Evolutionary conservation across 1,140 invertebrate genomes (phyloP), one percentile per base, ranked within the genome.

Genomic region (Idris sp.): DNA sequence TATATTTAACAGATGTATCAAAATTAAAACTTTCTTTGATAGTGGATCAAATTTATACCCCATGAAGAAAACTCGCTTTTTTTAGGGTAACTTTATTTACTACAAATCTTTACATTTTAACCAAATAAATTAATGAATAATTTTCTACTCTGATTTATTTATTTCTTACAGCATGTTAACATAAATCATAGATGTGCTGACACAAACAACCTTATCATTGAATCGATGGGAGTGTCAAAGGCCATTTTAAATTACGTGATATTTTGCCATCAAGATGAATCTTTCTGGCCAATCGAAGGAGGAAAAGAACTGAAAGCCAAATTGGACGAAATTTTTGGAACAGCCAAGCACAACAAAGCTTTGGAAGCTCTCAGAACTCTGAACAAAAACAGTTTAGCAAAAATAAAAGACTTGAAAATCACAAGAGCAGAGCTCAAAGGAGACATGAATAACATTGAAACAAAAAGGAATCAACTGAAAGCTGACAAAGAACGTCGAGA

Each of bases 231-330:
- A 65, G 96, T 99, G 2, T 96, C 97, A 0, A 97, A 97, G 85
- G 91, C 97, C 0, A 96, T 99, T 43, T 86, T 99, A 15, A 97
- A 97, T 80, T 95, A 97, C 88, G 98, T 99, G 0, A 94, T 99
- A 77, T 98, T 99, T 87, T 99, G 98, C 82, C 98, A 99, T 85
- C 98, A 99, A 91, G 98, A 99, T 87, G 97, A 99, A 62, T 94
- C 97, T 0, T 94, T 93, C 81, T 99, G 98, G 97, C 98, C 98
- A 1, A 88, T 99, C 25, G 95, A 97, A 85, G 96, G 98, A 88
- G 94, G 93, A 0, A 97, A 97, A 85, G 93, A 94, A 80, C 88
- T 99, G 0, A 99, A 99, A 84, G 92, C 96, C 46, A 94, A 93
- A 75, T 99, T 99, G 90, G 98, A 99, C 92, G 96, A 96, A 36